Conservation (phyloP, 1,140 invertebrate species). For the Bathynomus jamesi region DNA sequence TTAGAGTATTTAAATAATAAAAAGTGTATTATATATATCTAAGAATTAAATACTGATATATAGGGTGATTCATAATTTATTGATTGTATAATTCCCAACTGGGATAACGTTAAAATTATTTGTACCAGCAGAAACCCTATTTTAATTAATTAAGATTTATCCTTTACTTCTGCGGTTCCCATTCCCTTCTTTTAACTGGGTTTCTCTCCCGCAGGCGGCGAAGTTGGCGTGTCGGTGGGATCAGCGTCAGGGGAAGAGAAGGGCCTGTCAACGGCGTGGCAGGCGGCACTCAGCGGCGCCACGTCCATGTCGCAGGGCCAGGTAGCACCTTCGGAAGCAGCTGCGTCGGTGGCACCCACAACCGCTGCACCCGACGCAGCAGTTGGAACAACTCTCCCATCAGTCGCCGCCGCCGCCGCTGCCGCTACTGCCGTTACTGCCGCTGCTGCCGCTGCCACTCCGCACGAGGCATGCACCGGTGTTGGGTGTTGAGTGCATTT, state of each 20-base stretch:
- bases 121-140: too few species aligned
- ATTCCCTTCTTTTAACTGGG: too few species aligned
- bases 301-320: slow-evolving; percentile 31
- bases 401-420: slow-evolving; percentile 1
- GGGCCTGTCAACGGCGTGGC: slow-evolving; percentile 46
- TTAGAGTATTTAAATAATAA: too few species aligned
- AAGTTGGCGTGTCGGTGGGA: slow-evolving; percentile 25
- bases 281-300: slow-evolving; percentile 43
- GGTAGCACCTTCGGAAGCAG: slow-evolving; percentile 9
- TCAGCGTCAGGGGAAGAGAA: slow-evolving; percentile 37
- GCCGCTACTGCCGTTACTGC: slow-evolving; percentile 17
- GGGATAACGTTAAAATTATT: too few species aligned
- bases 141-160: too few species aligned
- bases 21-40: too few species aligned
- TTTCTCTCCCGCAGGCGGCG: slow-evolving; percentile 20
- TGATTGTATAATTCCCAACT: too few species aligned
- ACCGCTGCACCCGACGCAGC: neutral
- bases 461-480: slow-evolving; percentile 26
- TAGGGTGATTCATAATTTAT: too few species aligned
- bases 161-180: too few species aligned
- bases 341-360: neutral
- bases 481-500: neutral
- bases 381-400: slow-evolving; percentile 4
- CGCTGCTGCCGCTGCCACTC: slow-evolving; percentile 34
- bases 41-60: too few species aligned